Conservation (phyloP, 2,888 invertebrate genomes). For the Fragum fragum region DNA sequence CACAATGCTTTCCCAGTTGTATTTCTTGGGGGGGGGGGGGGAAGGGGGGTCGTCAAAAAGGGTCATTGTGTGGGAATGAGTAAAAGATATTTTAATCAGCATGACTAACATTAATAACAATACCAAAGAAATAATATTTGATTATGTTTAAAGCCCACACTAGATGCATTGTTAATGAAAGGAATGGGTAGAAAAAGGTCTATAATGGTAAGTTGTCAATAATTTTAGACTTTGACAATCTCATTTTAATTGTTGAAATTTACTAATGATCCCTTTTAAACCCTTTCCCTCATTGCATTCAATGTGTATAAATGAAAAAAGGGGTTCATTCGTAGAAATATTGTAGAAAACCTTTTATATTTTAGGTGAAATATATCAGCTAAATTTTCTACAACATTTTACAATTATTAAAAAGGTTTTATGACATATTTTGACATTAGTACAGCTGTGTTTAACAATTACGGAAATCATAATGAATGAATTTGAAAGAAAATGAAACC, state of each 20-base stretch:
- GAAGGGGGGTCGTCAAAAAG: no score
- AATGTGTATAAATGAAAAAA: neutral
- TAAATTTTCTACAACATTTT: neutral
- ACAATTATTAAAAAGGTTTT: neutral
- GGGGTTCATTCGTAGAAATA: neutral
- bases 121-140: slow-evolving; percentile 2
- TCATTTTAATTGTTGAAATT: slow-evolving; percentile 4
- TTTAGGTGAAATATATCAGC: neutral
- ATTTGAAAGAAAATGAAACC: no score
- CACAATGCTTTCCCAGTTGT: no score
- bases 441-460: neutral
- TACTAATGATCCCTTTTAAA: slow-evolving; percentile 18
- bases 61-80: no score
- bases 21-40: no score
- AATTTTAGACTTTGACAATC: neutral
- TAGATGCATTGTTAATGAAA: slow-evolving; percentile 17
- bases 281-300: slow-evolving; percentile 8
- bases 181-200: slow-evolving; percentile 21
- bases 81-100: no score
- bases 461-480: no score
- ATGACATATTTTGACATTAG: neutral
- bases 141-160: slow-evolving; percentile 20
- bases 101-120: no score
- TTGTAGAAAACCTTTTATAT: neutral
- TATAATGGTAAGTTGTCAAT: neutral